A percentile compares a stretch with the other conserved stretches of the same genome.
phyloP scores from a whole-genome alignment of 2,888 invertebrate genomes.

The Ormia ochracea region DNA sequence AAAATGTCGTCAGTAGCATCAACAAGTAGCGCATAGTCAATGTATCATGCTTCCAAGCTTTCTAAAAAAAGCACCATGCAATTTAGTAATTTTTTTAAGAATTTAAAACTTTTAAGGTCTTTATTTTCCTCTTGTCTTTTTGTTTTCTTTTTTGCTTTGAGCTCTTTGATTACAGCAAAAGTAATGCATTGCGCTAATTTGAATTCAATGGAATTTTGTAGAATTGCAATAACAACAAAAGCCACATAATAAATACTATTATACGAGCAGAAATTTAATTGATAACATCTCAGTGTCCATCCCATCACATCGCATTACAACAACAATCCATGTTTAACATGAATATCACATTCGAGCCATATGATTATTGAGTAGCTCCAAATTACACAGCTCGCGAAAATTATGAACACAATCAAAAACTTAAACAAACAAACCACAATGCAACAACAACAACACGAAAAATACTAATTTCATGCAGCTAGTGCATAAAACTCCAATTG shows the following conservation, averaged over 20 bases:
- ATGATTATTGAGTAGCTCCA: constrained; percentile 57
- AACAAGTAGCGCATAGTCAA: constrained; percentile 16
- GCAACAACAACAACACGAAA: constrained; percentile 9
- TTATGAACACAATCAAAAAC: constrained; percentile 44
- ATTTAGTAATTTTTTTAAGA: not conserved
- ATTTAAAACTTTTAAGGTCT: constrained; percentile 8
- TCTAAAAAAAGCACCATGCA: constrained; percentile 11
- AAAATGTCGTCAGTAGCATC: constrained; percentile 22
- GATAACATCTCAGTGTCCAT: constrained; percentile 37
- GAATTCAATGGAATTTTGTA: constrained; percentile 58
- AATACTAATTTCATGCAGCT: constrained; percentile 28
- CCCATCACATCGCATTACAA: not conserved
- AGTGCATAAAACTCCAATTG: not conserved
- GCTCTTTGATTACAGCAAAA: constrained; percentile 28
- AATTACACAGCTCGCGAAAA: constrained; percentile 55
- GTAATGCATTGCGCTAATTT: constrained; percentile 53
- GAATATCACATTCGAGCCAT: constrained; percentile 35
- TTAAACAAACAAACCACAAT: no score
- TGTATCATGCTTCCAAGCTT: constrained; percentile 32
- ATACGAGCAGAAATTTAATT: constrained; percentile 57
- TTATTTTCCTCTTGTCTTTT: no score
- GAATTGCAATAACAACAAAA: constrained; percentile 56
- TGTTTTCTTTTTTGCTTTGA: constrained; percentile 32
- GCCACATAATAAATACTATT: constrained; percentile 49
- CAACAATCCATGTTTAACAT: constrained; percentile 24